Conservation (phyloP, 2,113 vertebrate species). For the Poeciliopsis retropinna region DNA sequence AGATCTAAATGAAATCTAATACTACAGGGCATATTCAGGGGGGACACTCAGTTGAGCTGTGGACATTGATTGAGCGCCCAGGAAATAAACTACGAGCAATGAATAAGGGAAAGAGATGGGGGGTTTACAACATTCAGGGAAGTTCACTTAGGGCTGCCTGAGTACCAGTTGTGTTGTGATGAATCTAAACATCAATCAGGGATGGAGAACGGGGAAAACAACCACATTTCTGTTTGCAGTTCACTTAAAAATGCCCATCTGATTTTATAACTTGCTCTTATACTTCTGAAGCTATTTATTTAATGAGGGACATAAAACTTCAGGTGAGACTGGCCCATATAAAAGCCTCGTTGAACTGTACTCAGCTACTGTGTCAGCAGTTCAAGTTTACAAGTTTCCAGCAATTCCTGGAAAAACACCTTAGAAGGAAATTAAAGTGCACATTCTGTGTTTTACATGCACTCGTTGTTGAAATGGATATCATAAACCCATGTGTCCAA, state of each 20-base stretch:
- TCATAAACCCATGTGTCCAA: background rate
- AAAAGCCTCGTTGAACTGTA: conserved; percentile 43
- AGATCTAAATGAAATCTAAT: conserved; percentile 73
- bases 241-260: conserved; percentile 53
- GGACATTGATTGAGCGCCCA: conserved; percentile 60
- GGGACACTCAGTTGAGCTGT: conserved; percentile 53
- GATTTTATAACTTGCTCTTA: conserved; percentile 44
- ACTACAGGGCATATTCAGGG: conserved; percentile 49
- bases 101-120: conserved; percentile 15
- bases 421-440: background rate
- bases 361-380: conserved; percentile 38
- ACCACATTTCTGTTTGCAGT: conserved; percentile 48
- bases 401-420: background rate
- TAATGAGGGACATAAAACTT: conserved; percentile 48
- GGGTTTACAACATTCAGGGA: conserved; percentile 31
- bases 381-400: background rate
- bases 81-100: conserved; percentile 58
- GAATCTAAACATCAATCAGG: conserved; percentile 36
- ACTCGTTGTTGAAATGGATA: background rate
- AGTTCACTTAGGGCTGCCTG: conserved; percentile 25
- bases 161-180: conserved; percentile 48
- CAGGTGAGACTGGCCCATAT: conserved; percentile 59
- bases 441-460: background rate
- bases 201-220: conserved; percentile 27
- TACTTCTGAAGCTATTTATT: conserved; percentile 56